Percentiles rank a stretch among this genome's conserved stretches.
These are phyloP conservation scores for Troglohyphantes excavatus DNA, from an alignment of 2,888 invertebrate genomes.

Conservation along the genomic window DNA sequence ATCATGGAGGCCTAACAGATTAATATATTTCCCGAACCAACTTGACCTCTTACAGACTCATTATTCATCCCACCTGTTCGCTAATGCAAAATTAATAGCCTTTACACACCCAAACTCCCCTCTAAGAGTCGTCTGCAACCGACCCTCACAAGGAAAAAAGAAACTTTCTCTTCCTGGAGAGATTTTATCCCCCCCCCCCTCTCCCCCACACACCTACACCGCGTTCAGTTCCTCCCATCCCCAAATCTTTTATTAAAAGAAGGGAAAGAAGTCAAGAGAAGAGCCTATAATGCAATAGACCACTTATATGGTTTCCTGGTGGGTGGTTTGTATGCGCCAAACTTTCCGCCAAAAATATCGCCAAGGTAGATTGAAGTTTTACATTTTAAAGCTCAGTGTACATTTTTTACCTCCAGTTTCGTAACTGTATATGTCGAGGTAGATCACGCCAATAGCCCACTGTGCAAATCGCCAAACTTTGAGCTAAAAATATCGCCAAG, in stretches of 20 bases:
- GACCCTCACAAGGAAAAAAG: background rate
- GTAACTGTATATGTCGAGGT: no score
- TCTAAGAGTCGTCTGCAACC: background rate
- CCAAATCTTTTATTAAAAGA: conserved; percentile 46
- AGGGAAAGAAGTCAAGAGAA: background rate
- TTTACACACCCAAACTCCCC: background rate
- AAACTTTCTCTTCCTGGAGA: background rate
- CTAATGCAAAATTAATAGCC: conserved; percentile 9
- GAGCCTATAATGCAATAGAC: background rate
- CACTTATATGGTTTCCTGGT: no score
- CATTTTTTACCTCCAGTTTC: no score
- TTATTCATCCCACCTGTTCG: background rate
- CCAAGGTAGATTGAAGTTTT: no score
- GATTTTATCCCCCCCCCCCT: background rate
- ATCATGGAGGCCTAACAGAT: no score
- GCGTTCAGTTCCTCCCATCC: background rate
- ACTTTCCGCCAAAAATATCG: no score
- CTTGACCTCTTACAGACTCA: background rate
- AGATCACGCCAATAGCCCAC: no score
- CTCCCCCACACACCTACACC: background rate
- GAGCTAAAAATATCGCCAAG: no score
- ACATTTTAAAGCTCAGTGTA: no score
- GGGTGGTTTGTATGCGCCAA: no score
- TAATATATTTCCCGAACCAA: background rate
- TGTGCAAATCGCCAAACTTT: no score